Conservation (phyloP, 2,113 vertebrate genomes). For the Bufo gargarizans region DNA sequence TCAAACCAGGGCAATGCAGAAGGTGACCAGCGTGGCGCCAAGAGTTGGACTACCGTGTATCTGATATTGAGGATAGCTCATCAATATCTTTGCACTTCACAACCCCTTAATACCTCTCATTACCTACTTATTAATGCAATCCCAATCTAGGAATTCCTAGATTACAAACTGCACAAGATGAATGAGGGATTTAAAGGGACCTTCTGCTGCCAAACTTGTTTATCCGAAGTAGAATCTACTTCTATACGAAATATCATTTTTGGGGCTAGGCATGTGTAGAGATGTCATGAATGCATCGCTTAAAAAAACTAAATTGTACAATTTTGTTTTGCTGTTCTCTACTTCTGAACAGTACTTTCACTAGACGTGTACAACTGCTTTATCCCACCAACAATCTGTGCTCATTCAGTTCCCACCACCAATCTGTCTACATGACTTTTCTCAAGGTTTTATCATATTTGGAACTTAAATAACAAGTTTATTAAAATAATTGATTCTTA, state of each 20-base stretch:
- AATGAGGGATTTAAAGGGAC: neutral
- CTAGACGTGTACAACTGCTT: neutral
- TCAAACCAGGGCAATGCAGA: too few relatives aligned
- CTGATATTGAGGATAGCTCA: too few relatives aligned
- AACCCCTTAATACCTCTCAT: too few relatives aligned
- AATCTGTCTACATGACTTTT: conserved; percentile 15
- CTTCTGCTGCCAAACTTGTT: neutral
- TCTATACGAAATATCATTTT: neutral
- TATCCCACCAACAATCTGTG: conserved; percentile 28
- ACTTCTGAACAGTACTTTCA: neutral
- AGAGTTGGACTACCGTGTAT: too few relatives aligned
- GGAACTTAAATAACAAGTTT: conserved; percentile 10
- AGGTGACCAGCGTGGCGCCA: too few relatives aligned
- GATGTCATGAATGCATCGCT: neutral
- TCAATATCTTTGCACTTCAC: too few relatives aligned
- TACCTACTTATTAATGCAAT: too few relatives aligned
- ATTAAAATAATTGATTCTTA: neutral
- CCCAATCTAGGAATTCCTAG: too few relatives aligned
- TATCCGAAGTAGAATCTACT: neutral
- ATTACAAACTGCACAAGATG: too few relatives aligned
- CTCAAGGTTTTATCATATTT: conserved; percentile 9
- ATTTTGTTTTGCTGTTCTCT: neutral
- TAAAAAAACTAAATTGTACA: neutral
- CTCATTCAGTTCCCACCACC: conserved; percentile 11
- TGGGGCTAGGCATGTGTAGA: neutral